Base-by-base conservation (phyloP, 2,888 invertebrate genomes). In the Pandemis corylana region DNA sequence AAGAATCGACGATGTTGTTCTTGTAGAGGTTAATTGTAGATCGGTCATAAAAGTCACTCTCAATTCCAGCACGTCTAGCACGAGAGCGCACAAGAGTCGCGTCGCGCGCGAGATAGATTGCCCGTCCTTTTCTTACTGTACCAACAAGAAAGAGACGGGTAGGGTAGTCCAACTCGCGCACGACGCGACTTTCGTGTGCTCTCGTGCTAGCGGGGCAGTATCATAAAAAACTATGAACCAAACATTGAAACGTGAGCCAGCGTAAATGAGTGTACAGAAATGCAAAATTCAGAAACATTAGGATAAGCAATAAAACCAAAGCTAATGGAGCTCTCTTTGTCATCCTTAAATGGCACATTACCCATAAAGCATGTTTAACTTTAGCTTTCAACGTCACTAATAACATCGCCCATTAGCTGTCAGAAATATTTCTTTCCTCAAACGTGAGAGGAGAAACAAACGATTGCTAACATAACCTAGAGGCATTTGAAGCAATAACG, bases 401-500 rank as follows among this genome's bases (percentile, higher is more conserved):
- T 73, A 73, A 73, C 59, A 56, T 44, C 56, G 46, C 44, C 68
- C 64, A 73, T 73, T 65, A 65, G 73, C 56, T 49, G 64, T 49
- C 46, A 59, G 51, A 73, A 73, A 64, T 65, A 73, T 64, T 73
- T 69, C 64, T 73, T 68, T 64, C 64, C 64, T 68, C 49, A 64
- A 64, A 69, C 73, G 68, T 69, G 73, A 73, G 68, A 46, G n/a
- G 63, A 59, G 49, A 73, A 59, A 56, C 64, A 69, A 73, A 68
- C n/a, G 53, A 36, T 72, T 63, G 53, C 49, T 49, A 44, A 69
- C 68, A 64, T 66, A 66, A 61, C 65, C 74, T 41, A 59, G 20
- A 51, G 69, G 61, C 73, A 44, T 69, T 65, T 65, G 65, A 70
- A 66, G 69, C 66, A 51, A 65, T 66, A 74, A 74, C 64, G 65